phyloP scores from a whole-genome alignment of 1,140 invertebrate species.

The Thereuonema tuberculata region DNA sequence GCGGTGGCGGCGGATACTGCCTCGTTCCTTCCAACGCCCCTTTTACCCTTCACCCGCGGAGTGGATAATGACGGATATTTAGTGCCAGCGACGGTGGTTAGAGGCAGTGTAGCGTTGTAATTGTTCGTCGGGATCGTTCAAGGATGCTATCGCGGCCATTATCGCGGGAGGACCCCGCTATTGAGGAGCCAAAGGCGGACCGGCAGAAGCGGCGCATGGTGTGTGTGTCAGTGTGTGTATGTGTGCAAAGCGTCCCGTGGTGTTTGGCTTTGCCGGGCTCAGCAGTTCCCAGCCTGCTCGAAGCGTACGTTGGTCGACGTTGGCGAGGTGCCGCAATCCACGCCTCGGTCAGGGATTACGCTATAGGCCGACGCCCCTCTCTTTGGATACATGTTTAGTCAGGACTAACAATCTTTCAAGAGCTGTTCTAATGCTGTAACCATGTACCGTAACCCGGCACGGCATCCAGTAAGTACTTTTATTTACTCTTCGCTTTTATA shows the following conservation, averaged over 20 bases:
- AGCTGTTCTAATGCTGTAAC: neutral
- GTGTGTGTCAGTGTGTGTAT: neutral
- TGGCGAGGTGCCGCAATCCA: neutral
- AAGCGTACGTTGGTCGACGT: neutral
- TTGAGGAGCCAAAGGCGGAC: neutral
- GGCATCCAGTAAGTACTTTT: conserved; percentile 30
- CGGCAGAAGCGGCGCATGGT: too few species aligned
- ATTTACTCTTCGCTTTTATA: conserved; percentile 1
- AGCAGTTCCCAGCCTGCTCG: neutral
- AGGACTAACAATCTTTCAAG: neutral
- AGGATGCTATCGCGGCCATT: neutral
- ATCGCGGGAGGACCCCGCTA: neutral
- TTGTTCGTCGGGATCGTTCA: neutral
- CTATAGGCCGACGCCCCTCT: neutral
- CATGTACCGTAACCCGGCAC: conserved; percentile 30
- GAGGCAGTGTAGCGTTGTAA: neutral
- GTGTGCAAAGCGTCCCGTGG: neutral
- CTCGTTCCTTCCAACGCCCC: neutral
- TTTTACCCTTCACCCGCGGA: neutral
- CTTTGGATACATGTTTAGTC: neutral
- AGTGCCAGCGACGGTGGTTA: too few species aligned
- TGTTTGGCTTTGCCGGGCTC: neutral
- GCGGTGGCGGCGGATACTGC: neutral
- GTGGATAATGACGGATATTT: too few species aligned
- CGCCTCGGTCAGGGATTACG: neutral